Conservation (phyloP, 2,888 invertebrate genomes). For the Drosophila quinaria region DNA sequence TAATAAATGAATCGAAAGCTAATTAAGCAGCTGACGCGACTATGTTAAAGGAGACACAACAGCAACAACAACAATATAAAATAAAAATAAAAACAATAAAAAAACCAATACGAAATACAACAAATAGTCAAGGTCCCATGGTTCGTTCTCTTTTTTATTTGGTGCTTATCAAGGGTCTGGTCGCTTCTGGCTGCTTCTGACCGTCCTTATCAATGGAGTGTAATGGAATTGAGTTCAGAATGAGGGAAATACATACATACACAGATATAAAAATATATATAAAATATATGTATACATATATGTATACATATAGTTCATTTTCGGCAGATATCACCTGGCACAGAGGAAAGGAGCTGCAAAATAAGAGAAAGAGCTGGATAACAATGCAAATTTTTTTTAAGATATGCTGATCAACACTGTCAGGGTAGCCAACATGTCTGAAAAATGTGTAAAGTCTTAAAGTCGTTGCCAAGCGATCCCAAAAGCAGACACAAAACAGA, state of each 20-base stretch:
- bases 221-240: conserved; percentile 58
- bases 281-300: conserved; percentile 16
- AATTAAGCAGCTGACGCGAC: conserved; percentile 77
- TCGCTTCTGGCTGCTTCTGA: conserved; percentile 55
- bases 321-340: conserved; percentile 3
- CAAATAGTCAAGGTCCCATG: conserved; percentile 51
- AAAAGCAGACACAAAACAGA: conserved; percentile 1
- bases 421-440: conserved; percentile 20
- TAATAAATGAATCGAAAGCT: conserved; percentile 70
- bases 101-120: conserved; percentile 26
- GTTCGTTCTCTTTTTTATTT: conserved; percentile 47
- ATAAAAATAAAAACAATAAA: conserved; percentile 13
- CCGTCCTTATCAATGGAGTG: conserved; percentile 57
- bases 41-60: conserved; percentile 35
- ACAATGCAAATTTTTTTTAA: conserved; percentile 12
- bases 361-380: no score
- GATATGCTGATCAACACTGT: conserved; percentile 25
- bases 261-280: background rate
- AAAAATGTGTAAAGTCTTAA: background rate
- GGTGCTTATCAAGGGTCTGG: conserved; percentile 71
- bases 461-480: conserved; percentile 22
- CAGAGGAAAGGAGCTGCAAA: background rate
- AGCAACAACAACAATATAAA: conserved; percentile 8
- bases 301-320: background rate
- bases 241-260: conserved; percentile 9